phyloP scores from a whole-genome alignment of 2,888 invertebrate genomes.

The Caenorhabditis sp. region DNA sequence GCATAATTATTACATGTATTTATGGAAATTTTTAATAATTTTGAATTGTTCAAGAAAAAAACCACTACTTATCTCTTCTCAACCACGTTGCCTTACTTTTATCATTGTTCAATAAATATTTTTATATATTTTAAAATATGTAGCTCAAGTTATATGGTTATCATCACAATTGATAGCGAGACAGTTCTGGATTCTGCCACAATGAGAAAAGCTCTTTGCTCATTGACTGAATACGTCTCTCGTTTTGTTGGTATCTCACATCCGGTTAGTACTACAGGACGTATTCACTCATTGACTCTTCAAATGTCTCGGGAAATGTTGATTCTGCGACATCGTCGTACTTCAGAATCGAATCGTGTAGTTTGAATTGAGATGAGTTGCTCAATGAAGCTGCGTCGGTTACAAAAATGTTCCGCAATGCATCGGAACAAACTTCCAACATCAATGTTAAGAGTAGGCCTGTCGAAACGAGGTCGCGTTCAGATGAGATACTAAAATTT shows the following conservation, averaged over 20 bases:
- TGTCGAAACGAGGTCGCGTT: no score
- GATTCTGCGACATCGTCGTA: slow-evolving; percentile 91
- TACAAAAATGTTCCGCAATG: slow-evolving; percentile 91
- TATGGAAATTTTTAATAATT: background rate
- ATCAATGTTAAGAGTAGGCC: slow-evolving; percentile 84
- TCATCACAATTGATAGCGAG: no score
- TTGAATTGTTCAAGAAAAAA: background rate
- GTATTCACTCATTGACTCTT: slow-evolving; percentile 87
- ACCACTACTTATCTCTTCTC: no score
- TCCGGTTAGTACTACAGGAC: slow-evolving; percentile 82
- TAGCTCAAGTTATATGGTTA: no score
- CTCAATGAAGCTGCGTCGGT: slow-evolving; percentile 81
- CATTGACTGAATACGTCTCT: slow-evolving; percentile 88
- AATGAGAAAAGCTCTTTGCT: slow-evolving; percentile 79
- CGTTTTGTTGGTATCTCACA: slow-evolving; percentile 93
- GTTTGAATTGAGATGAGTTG: slow-evolving; percentile 50
- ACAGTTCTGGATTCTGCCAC: slow-evolving; percentile 85
- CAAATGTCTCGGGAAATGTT: slow-evolving; percentile 85
- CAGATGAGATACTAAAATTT: no score
- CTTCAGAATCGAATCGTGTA: slow-evolving; percentile 71
- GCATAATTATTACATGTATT: slow-evolving; percentile 6
- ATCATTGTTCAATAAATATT: no score
- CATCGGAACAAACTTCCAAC: slow-evolving; percentile 87
- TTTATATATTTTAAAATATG: no score
- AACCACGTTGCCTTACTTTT: no score